Conservation (phyloP, 2,113 vertebrate species). For the Seriola aureovittata region DNA sequence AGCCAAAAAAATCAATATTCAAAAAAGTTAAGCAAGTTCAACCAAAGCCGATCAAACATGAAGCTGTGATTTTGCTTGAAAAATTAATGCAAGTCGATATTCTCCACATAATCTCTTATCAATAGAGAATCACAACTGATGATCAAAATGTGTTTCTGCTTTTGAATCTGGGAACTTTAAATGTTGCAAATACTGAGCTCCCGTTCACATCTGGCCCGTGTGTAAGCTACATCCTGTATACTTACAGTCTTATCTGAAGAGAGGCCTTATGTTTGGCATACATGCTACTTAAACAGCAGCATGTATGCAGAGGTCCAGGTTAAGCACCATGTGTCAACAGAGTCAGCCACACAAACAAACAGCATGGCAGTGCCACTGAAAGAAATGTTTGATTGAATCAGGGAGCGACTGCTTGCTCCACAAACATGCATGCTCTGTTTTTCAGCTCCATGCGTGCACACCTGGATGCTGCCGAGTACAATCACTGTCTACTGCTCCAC, state of each 20-base stretch:
- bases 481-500: background rate
- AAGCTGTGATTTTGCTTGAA: background rate
- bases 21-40: background rate
- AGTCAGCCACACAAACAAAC: conserved; percentile 41
- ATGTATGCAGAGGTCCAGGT: conserved; percentile 30
- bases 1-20: background rate
- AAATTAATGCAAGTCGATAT: background rate
- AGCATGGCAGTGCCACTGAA: background rate
- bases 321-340: conserved; percentile 38
- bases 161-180: background rate
- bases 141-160: conserved; percentile 9
- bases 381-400: conserved; percentile 20
- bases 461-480: conserved; percentile 23
- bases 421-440: conserved; percentile 11
- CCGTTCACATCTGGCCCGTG: conserved; percentile 4
- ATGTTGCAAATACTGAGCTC: conserved; percentile 11
- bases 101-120: background rate
- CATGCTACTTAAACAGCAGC: conserved; percentile 36
- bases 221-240: conserved; percentile 3
- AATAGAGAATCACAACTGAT: background rate
- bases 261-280: conserved; percentile 40
- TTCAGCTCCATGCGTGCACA: conserved; percentile 9
- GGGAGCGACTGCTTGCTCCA: background rate
- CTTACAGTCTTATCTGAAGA: conserved; percentile 32
- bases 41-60: background rate